phyloP scores from a whole-genome alignment of 1,140 invertebrate species.

The Zaprionus capensis region DNA sequence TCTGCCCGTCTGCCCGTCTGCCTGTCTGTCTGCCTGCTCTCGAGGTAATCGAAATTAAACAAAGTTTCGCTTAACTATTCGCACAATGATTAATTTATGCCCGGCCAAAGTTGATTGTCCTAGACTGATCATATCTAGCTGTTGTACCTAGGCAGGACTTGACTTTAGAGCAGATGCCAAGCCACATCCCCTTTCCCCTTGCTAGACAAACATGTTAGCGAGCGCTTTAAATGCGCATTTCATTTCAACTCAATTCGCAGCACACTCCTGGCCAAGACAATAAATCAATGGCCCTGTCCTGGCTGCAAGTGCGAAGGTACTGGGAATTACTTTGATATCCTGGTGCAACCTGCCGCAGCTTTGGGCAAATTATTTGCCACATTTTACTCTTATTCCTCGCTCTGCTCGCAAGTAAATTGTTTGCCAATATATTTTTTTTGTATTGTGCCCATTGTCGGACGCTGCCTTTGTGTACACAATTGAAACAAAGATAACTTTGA shows the following conservation, averaged over 20 bases:
- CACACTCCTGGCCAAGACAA: constrained; percentile 44
- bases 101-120: constrained; percentile 18
- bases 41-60: constrained; percentile 70
- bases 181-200: background rate
- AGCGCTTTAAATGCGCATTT: constrained; percentile 33
- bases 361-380: constrained; percentile 83
- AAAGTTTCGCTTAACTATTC: constrained; percentile 72
- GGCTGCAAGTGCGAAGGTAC: constrained; percentile 5
- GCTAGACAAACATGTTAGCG: background rate
- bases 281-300: constrained; percentile 64
- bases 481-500: constrained; percentile 83
- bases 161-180: too few species aligned
- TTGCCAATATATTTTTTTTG: constrained; percentile 79
- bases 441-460: constrained; percentile 29
- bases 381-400: constrained; percentile 66
- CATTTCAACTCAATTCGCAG: constrained; percentile 50
- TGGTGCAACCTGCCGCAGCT: constrained; percentile 76
- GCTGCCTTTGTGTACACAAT: constrained; percentile 65
- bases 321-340: constrained; percentile 74
- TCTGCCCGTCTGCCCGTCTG: background rate
- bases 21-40: background rate
- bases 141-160: background rate
- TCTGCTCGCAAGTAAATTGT: constrained; percentile 74
- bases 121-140: constrained; percentile 35
- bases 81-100: constrained; percentile 68